phyloP scores from a whole-genome alignment of 1,140 invertebrate species.

The Heliconius eleuchia region DNA sequence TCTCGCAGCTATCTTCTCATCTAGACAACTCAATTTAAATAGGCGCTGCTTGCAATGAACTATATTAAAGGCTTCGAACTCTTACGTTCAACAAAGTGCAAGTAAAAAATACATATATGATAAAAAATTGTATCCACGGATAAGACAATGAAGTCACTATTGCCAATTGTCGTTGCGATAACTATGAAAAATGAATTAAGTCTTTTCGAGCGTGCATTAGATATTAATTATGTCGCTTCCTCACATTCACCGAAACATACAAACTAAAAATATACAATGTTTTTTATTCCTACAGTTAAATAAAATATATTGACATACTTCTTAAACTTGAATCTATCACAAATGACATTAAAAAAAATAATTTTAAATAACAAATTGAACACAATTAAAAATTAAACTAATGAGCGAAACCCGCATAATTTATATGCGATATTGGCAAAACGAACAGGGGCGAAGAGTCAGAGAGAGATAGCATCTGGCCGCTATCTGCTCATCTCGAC shows the following conservation, averaged over 20 bases:
- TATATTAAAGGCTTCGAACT: constrained; percentile 57
- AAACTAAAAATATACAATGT: not conserved
- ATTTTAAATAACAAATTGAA: not conserved
- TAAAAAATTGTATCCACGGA: not conserved
- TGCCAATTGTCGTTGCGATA: not conserved
- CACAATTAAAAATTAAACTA: not conserved
- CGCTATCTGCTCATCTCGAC: constrained; percentile 66
- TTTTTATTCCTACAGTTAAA: not conserved
- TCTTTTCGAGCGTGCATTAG: not conserved
- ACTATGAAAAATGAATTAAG: constrained; percentile 4
- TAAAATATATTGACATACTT: too few species aligned
- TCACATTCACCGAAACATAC: not conserved
- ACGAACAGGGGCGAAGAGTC: not conserved
- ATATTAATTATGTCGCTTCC: not conserved
- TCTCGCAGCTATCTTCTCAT: constrained; percentile 62
- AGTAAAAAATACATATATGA: not conserved
- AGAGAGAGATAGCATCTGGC: constrained; percentile 20
- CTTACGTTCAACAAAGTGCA: not conserved
- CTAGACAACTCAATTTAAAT: constrained; percentile 75
- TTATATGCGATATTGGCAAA: constrained; percentile 1
- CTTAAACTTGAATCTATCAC: too few species aligned
- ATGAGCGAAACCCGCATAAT: not conserved
- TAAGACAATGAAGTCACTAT: not conserved
- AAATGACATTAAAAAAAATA: not conserved
- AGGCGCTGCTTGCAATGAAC: constrained; percentile 49